Percentiles rank a stretch among this genome's conserved stretches.
Evolutionary conservation across 1,140 invertebrate genomes (phyloP).

Genomic region (Manduca sexta): DNA sequence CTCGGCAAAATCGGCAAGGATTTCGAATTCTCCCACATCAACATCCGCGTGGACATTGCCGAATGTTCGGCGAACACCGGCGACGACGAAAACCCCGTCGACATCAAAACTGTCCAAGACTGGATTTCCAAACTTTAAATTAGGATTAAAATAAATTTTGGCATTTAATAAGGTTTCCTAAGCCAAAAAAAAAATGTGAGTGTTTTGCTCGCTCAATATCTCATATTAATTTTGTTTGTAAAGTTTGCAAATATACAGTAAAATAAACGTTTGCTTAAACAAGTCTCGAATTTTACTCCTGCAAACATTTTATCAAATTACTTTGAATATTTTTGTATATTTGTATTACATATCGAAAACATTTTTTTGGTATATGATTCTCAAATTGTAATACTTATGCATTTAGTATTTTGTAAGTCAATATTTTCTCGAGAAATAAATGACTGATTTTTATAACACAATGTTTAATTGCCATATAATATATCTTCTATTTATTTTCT

Average conservation of each 20-base stretch:
- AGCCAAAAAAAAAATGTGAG: no score
- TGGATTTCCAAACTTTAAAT: constrained; percentile 77
- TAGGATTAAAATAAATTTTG: no score
- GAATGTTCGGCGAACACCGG: constrained; percentile 80
- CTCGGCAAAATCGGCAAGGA: constrained; percentile 85
- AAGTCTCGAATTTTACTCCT: no score
- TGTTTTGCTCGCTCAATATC: no score
- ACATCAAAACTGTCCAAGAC: constrained; percentile 75
- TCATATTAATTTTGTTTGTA: no score
- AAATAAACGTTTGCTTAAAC: no score
- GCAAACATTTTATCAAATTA: background rate
- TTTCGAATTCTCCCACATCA: constrained; percentile 86
- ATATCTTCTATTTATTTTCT: no score
- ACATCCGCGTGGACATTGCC: constrained; percentile 81
- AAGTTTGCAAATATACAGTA: no score
- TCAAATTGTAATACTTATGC: background rate
- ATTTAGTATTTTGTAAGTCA: background rate
- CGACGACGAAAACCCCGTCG: constrained; percentile 71
- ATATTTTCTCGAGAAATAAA: background rate
- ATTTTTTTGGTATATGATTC: no score
- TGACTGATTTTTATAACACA: constrained; percentile 5
- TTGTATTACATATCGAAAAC: background rate
- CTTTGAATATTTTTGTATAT: background rate
- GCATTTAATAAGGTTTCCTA: no score
- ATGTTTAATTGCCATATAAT: no score